phyloP scores from a whole-genome alignment of 2,797 vertebrate species.

The Pteropus rufus region DNA sequence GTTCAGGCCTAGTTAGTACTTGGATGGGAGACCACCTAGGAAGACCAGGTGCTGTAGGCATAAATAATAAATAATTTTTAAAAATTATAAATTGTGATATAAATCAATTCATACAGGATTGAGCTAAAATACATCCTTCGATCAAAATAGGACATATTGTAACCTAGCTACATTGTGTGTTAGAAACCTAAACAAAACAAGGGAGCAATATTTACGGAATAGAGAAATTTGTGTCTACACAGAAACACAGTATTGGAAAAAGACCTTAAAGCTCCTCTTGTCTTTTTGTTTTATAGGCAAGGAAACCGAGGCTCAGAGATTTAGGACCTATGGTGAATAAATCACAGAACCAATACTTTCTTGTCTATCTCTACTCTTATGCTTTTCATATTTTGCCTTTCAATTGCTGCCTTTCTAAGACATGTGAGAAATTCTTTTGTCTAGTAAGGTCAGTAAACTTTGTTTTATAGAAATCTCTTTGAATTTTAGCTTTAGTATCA shows the following conservation, averaged over 20 bases:
- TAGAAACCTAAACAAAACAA: background rate
- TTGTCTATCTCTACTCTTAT: background rate
- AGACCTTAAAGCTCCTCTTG: background rate
- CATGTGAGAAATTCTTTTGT: background rate
- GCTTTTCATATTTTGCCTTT: background rate
- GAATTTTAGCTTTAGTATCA: background rate
- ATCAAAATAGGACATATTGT: background rate
- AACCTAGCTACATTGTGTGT: background rate
- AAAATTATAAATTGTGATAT: background rate
- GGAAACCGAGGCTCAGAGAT: background rate
- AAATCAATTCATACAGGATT: background rate
- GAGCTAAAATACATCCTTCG: background rate
- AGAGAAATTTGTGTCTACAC: background rate
- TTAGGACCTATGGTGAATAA: background rate
- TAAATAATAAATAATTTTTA: too few species aligned
- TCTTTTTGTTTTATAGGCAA: background rate
- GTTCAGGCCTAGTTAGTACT: too few species aligned
- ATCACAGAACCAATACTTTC: background rate
- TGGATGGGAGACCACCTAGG: too few species aligned
- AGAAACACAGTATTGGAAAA: background rate
- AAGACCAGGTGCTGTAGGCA: too few species aligned
- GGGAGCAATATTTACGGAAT: fast-evolving
- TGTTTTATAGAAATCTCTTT: background rate
- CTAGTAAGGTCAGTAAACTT: background rate
- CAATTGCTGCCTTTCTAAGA: background rate